Evolutionary conservation across 53 echinoderm and acorn worm genomes (phyloP).

Genomic region (Holothuria leucospilota): DNA sequence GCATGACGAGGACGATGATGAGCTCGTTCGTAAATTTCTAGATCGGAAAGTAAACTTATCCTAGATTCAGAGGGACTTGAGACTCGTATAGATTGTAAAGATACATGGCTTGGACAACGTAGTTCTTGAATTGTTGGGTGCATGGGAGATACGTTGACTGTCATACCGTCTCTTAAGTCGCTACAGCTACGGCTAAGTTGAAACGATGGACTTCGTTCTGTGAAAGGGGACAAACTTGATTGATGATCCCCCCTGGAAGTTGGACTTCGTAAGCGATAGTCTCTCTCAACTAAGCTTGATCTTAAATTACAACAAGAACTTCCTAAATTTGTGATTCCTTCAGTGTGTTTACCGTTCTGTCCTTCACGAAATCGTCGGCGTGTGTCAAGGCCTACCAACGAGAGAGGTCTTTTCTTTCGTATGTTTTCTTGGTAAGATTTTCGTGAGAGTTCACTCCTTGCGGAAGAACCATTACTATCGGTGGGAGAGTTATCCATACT

Average conservation of each 20-base stretch:
- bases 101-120: conserved; percentile 87
- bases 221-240: conserved; percentile 32
- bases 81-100: conserved; percentile 78
- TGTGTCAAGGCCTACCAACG: conserved; percentile 33
- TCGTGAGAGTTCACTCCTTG: conserved; percentile 30
- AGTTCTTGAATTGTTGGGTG: conserved; percentile 63
- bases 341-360: not conserved
- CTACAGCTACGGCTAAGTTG: conserved; percentile 77
- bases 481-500: conserved; percentile 37
- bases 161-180: conserved; percentile 61
- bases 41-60: conserved; percentile 81
- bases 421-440: conserved; percentile 31
- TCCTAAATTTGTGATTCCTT: conserved; percentile 36
- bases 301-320: conserved; percentile 63
- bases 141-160: conserved; percentile 43
- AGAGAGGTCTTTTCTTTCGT: conserved; percentile 41
- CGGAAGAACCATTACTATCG: conserved; percentile 45
- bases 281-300: conserved; percentile 13
- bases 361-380: conserved; percentile 9
- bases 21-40: conserved; percentile 73
- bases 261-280: conserved; percentile 23
- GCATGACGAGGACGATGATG: conserved; percentile 46
- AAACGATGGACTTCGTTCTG: conserved; percentile 30
- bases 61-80: conserved; percentile 91
- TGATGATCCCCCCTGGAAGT: conserved; percentile 12